A percentile compares a stretch with the other conserved stretches of the same genome.
Conservation (phyloP, 2,888 invertebrate species). For the Morpho helenor region DNA sequence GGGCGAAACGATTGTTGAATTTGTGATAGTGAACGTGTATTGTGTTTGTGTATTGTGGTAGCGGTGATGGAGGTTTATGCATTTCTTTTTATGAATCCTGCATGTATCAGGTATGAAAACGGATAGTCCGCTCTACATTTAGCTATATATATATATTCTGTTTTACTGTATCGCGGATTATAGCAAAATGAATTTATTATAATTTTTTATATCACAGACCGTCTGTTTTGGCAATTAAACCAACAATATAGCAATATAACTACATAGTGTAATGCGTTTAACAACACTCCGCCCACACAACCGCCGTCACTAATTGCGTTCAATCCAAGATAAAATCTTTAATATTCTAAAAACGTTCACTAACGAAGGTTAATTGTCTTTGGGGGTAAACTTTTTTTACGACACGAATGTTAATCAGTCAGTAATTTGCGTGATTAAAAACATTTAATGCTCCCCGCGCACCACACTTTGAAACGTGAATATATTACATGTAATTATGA, state of each 20-base stretch:
- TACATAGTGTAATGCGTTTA: neutral
- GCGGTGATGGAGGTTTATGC: too few relatives aligned
- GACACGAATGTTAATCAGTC: neutral
- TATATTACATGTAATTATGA: neutral
- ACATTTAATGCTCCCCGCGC: neutral
- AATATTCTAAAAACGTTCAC: slow-evolving; percentile 6
- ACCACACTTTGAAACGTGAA: neutral
- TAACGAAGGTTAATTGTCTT: slow-evolving; percentile 10
- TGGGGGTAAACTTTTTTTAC: neutral
- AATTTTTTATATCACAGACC: too few relatives aligned
- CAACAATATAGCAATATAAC: neutral
- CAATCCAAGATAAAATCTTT: slow-evolving; percentile 7
- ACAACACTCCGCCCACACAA: neutral
- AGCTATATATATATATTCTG: too few relatives aligned
- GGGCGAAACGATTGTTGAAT: too few relatives aligned
- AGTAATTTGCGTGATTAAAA: neutral
- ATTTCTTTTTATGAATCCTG: too few relatives aligned
- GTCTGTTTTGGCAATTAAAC: too few relatives aligned
- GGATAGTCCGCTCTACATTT: too few relatives aligned
- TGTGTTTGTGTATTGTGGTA: too few relatives aligned
- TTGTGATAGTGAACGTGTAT: too few relatives aligned
- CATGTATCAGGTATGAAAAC: too few relatives aligned
- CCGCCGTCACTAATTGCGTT: slow-evolving; percentile 2
- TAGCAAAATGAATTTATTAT: too few relatives aligned
- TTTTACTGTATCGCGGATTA: too few relatives aligned